Base-by-base conservation (phyloP, 2,888 invertebrate species). In the Cantharis lateralis region DNA sequence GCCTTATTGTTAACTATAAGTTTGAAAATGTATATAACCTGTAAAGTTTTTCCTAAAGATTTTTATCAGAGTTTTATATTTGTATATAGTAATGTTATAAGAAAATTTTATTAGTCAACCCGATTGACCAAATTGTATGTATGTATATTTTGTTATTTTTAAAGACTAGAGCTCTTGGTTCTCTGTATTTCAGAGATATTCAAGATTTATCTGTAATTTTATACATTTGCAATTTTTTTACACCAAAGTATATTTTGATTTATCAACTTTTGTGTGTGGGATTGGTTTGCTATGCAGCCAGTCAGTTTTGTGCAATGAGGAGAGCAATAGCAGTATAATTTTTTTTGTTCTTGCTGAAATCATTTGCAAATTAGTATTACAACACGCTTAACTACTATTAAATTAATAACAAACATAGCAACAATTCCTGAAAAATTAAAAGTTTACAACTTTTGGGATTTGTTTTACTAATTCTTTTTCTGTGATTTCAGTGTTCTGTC, bases 51-150 rank as follows among this genome's bases (percentile, higher is more conserved):
- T 32, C 66, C 20, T 48, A 48, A 48, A 66, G 32, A 20, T 18
- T 63, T 63, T 26, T 70, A 62, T 70, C 70, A 74, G 74, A 74
- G 74, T 70, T 74, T 18, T 74, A 70, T 74, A 69, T 64, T 16
- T 74, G 68, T 74, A 70, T 20, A 74, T 32, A 73, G 18, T 15
- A 68, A 28, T 13, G 15, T 66, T 68, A 20, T 24, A 48, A 48
- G 61, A 18, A 15, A 62, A 26, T 69, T 69, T 10, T 20, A 62
- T 15, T 62, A 28, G 68, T 15, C 73, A 68, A 73, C 73, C 1
- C 48, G 63, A 66, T 70, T 70, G 74, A 48, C 64, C 48, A 69
- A 32, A 18, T 11, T 24, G n/a, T 74, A 62, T 74, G 70, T 11
- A 68, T 70, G 18, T 74, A 18, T 74, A 26, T 28, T 62, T 69